These are phyloP conservation scores for Zaprionus taronus DNA, from an alignment of 1,140 invertebrate species.

Conservation along the genomic window DNA sequence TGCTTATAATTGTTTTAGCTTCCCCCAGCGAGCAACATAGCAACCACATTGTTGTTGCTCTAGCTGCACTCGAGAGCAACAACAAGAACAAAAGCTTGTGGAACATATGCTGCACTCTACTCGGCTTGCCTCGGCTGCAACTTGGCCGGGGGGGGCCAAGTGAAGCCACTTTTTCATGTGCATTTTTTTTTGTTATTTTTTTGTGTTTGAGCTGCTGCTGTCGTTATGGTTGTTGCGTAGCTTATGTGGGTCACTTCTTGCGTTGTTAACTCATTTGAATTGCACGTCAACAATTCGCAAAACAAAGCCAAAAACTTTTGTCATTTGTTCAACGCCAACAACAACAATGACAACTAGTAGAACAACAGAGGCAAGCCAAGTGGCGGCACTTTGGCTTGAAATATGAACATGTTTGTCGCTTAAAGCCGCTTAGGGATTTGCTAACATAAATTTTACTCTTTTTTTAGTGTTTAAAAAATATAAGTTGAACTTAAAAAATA, in stretches of 20 bases:
- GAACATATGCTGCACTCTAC: conserved; percentile 20
- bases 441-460: not conserved
- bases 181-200: not conserved
- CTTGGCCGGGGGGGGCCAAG: no score
- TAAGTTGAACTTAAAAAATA: no score
- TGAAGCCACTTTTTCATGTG: conserved; percentile 33
- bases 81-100: not conserved
- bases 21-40: conserved; percentile 14
- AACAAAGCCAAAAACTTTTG: conserved; percentile 77
- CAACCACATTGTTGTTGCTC: conserved; percentile 25
- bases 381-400: conserved; percentile 9
- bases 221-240: conserved; percentile 25
- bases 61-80: not conserved
- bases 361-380: conserved; percentile 19
- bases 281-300: conserved; percentile 78
- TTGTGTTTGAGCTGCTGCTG: not conserved
- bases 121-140: not conserved
- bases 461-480: no score
- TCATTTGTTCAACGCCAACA: conserved; percentile 66
- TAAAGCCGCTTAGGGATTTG: conserved; percentile 43
- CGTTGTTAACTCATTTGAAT: conserved; percentile 78
- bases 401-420: conserved; percentile 35
- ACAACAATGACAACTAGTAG: conserved; percentile 37
- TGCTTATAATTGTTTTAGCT: conserved; percentile 65
- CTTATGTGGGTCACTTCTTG: conserved; percentile 75